Evolutionary conservation across 2,888 invertebrate species (phyloP).

Genomic region (Polydrusus tereticollis): DNA sequence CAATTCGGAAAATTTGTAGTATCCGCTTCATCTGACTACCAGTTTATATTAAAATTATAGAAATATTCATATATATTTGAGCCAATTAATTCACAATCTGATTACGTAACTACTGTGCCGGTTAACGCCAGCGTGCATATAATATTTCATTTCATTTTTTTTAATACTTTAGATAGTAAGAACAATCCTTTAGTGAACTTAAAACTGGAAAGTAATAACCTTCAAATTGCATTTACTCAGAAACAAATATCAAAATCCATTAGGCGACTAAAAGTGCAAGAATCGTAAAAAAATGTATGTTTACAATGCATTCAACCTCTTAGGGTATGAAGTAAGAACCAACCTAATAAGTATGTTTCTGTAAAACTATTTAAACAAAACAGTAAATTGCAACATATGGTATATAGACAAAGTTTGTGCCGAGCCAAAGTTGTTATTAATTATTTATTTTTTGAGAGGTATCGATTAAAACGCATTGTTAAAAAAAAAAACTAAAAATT

Average conservation of each 20-base stretch:
- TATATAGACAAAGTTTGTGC: too few species aligned
- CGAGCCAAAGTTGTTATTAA: too few species aligned
- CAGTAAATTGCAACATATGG: too few species aligned
- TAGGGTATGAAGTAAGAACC: too few species aligned
- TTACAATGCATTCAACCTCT: constrained; percentile 2
- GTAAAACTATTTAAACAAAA: too few species aligned
- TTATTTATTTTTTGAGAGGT: too few species aligned
- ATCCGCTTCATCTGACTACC: too few species aligned
- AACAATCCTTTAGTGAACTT: constrained; percentile 13
- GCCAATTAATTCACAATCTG: constrained; percentile 2
- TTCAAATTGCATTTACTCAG: constrained; percentile 10
- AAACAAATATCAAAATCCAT: constrained; percentile 3
- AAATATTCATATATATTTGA: neutral
- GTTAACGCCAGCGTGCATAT: neutral
- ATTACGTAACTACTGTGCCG: neutral
- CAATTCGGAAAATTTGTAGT: too few species aligned
- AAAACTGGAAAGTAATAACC: constrained; percentile 39
- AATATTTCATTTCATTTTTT: neutral
- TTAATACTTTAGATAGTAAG: constrained; percentile 13
- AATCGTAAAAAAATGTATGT: neutral
- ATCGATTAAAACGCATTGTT: too few species aligned
- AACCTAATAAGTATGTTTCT: too few species aligned
- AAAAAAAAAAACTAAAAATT: too few species aligned
- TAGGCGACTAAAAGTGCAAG: neutral
- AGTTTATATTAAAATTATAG: too few species aligned